These are phyloP conservation scores for Zoanthus gigantus DNA, from an alignment of 92 coral and sea anemone species.

Conservation along the genomic window DNA sequence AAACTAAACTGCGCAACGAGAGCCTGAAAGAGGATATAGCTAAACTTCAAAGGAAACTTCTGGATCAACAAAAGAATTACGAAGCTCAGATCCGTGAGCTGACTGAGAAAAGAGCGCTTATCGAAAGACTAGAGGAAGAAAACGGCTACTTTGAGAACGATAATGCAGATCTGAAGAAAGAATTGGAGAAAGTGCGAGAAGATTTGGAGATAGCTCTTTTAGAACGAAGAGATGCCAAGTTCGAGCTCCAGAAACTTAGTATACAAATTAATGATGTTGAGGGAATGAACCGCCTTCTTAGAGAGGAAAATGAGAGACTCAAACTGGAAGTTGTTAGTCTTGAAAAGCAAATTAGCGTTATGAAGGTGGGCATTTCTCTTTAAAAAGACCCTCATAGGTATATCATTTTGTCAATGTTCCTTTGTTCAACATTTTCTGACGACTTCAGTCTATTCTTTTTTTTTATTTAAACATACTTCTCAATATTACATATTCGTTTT, in stretches of 20 bases:
- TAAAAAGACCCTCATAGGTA: not conserved
- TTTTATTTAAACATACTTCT: too few species aligned
- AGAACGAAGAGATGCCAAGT: conserved; percentile 89
- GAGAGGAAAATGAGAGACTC: conserved; percentile 92
- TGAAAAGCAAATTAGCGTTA: conserved; percentile 68
- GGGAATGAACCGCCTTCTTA: conserved; percentile 76
- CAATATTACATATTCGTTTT: too few species aligned
- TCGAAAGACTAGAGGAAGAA: conserved; percentile 88
- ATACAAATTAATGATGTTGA: conserved; percentile 86
- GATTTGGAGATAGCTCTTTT: conserved; percentile 75
- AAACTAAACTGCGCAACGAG: conserved; percentile 87
- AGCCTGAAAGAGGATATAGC: conserved; percentile 86
- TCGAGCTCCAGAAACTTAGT: conserved; percentile 90
- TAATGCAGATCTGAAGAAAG: conserved; percentile 81
- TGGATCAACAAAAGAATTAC: conserved; percentile 90
- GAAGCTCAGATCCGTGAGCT: conserved; percentile 90
- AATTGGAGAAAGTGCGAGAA: conserved; percentile 79
- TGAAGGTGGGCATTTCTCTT: conserved; percentile 46
- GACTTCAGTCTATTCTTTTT: too few species aligned
- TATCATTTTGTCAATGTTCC: not conserved
- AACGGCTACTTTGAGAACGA: conserved; percentile 83
- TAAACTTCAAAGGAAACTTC: conserved; percentile 87
- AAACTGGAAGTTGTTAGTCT: conserved; percentile 79
- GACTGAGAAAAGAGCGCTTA: conserved; percentile 86
- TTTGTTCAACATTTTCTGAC: too few species aligned